Evolutionary conservation across 2,113 vertebrate genomes (phyloP), one percentile per base, ranked within the genome.

Genomic region (Saccopteryx leptura): DNA sequence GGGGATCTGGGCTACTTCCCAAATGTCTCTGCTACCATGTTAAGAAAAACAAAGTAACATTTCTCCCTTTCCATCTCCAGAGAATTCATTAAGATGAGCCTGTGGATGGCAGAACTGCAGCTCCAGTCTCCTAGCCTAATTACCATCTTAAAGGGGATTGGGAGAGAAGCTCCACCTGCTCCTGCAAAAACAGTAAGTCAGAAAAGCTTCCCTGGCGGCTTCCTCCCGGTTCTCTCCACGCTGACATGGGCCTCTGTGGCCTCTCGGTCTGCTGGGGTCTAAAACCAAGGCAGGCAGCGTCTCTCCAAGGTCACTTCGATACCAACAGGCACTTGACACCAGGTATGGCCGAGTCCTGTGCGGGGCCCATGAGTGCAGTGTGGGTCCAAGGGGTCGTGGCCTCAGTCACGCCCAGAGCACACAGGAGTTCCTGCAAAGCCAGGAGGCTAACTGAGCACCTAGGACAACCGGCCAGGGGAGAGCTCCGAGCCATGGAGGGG

Each of bases 41-140:
- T 72, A 92, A 72, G 84, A 76, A 83, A 95, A 94, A 71, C 69
- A 69, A 93, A 89, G 50, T 33, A 60, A 33, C 33, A 82, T 10
- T 69, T 65, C 28, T 19, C 48, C 79, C 26, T 87, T 50, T 83
- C 28, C 61, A 23, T 87, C 93, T 91, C 93, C 85, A 83, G 96
- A 94, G 93, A 69, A 50, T 85, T 90, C 95, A 93, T 80, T 96
- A 94, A 76, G 56, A 71, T 18, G 56, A 81, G 69, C 17, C 61
- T 90, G 21, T 58, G 28, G 63, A 14, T 11, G 4, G 78, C 12
- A 69, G 79, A 81, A 71, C 11, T 28, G 33, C 75, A 83, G 63
- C 33, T 46, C 31, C 14, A 15, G 87, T 46, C 68, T 85, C 48
- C 66, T 33, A 15, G 66, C 4, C 91, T 94, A 75, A 90, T 85